Conservation (phyloP, 2,888 invertebrate genomes). For the Gisinianus flammeolus region DNA sequence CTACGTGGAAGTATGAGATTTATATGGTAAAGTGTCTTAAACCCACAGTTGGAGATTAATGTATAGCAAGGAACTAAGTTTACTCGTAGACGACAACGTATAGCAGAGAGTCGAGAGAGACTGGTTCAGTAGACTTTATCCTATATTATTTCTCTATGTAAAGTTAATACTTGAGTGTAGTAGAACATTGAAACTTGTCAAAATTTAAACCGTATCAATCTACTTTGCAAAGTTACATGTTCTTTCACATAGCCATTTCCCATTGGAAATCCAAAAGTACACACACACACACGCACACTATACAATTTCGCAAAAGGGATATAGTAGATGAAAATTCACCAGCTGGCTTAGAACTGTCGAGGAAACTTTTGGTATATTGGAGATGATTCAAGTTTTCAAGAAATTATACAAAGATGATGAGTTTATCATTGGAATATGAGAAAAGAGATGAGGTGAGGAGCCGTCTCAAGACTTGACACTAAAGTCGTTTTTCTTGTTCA, state of each 20-base stretch:
- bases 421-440: neutral
- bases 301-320: too few relatives aligned
- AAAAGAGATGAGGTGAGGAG: conserved; percentile 2
- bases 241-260: too few relatives aligned
- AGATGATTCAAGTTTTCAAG: neutral
- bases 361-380: neutral
- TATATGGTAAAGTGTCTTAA: neutral
- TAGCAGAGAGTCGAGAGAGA: too few relatives aligned
- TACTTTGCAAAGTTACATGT: neutral
- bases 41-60: neutral
- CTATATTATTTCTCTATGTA: too few relatives aligned
- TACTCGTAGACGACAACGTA: too few relatives aligned
- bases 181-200: neutral
- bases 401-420: conserved; percentile 13
- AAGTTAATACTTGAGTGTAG: too few relatives aligned
- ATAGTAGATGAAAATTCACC: conserved; percentile 1
- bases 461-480: neutral
- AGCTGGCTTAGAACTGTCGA: conserved; percentile 12
- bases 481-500: neutral
- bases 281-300: too few relatives aligned
- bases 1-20: neutral
- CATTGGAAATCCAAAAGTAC: too few relatives aligned
- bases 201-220: neutral
- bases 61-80: too few relatives aligned
- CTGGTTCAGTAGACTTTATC: too few relatives aligned